phyloP scores from a whole-genome alignment of 2,113 vertebrate genomes.

The Gymnarchus niloticus region DNA sequence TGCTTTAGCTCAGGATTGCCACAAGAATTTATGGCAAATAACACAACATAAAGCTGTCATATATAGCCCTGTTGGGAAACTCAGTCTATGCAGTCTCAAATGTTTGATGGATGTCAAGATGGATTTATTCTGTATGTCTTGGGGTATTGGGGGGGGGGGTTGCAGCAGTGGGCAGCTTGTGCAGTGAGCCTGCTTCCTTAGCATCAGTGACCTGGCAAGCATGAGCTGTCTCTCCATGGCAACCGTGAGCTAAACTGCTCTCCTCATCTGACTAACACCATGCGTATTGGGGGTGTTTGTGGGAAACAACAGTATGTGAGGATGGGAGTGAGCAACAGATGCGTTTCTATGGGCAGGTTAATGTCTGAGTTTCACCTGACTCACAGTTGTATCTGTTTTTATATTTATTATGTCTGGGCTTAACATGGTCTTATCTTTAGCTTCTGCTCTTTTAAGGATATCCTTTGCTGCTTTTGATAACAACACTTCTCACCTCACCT shows the following conservation, averaged over 20 bases:
- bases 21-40: slow-evolving; percentile 12
- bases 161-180: slow-evolving; percentile 33
- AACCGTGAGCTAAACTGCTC: slow-evolving; percentile 50
- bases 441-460: background rate
- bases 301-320: too few species aligned
- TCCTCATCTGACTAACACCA: slow-evolving; percentile 32
- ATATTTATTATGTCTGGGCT: background rate
- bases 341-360: background rate
- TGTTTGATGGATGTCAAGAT: slow-evolving; percentile 37
- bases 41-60: slow-evolving; percentile 41
- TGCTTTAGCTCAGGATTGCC: background rate
- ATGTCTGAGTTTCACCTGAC: background rate
- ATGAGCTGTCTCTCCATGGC: slow-evolving; percentile 42
- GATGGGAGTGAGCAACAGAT: background rate
- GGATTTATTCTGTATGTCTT: slow-evolving; percentile 42
- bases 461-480: slow-evolving; percentile 21
- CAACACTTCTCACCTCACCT: slow-evolving; percentile 14
- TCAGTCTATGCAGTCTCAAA: slow-evolving; percentile 39
- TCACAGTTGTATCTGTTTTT: slow-evolving; percentile 34
- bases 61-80: slow-evolving; percentile 29
- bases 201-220: slow-evolving; percentile 30
- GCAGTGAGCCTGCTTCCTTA: slow-evolving; percentile 36
- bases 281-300: slow-evolving; percentile 17
- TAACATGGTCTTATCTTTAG: background rate
- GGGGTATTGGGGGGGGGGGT: slow-evolving; percentile 19